These are phyloP conservation scores for Pteronura brasiliensis DNA, from an alignment of 2,113 vertebrate genomes.

Conservation along the genomic window DNA sequence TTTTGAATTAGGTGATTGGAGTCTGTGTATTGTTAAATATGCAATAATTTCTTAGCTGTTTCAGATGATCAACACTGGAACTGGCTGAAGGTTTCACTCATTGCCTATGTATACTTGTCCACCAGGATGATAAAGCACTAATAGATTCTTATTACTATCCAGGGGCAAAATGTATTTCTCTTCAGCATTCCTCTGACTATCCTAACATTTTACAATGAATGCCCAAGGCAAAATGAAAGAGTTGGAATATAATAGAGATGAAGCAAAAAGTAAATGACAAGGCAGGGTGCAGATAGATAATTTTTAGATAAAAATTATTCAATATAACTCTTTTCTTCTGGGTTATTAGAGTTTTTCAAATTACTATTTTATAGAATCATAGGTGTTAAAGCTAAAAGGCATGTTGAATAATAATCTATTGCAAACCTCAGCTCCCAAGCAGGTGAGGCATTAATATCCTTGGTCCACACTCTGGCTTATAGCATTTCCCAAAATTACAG, in stretches of 20 bases:
- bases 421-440: not conserved
- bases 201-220: conserved; percentile 59
- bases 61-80: conserved; percentile 31
- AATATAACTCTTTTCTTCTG: not conserved
- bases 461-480: not conserved
- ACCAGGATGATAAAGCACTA: conserved; percentile 75
- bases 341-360: conserved; percentile 58
- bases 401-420: conserved; percentile 39
- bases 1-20: not conserved
- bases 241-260: conserved; percentile 25
- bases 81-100: conserved; percentile 61
- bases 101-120: conserved; percentile 64
- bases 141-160: conserved; percentile 77
- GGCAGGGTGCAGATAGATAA: not conserved
- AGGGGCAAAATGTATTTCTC: conserved; percentile 74
- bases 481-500: not conserved
- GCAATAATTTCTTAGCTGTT: not conserved
- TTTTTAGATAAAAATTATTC: conserved; percentile 61
- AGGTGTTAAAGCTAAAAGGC: conserved; percentile 33
- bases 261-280: conserved; percentile 57
- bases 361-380: conserved; percentile 38
- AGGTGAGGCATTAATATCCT: not conserved
- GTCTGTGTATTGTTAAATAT: not conserved
- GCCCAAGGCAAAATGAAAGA: conserved; percentile 62
- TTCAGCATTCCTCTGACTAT: conserved; percentile 58